phyloP scores from a whole-genome alignment of 2,797 vertebrate genomes.

The Parauchenoglanis ngamensis region DNA sequence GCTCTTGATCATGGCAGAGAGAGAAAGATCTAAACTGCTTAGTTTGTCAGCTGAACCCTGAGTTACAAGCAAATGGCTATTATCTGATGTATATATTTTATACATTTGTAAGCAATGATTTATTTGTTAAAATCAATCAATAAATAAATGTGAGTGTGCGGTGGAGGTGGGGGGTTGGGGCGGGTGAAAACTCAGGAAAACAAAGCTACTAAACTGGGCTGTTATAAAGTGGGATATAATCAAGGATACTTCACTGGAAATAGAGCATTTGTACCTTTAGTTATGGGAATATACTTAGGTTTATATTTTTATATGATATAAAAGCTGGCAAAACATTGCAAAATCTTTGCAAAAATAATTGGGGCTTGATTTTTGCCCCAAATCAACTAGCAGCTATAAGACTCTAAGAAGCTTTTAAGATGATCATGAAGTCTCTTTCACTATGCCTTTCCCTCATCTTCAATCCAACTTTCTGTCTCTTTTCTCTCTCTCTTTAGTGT shows the following conservation, averaged over 20 bases:
- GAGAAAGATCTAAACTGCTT: constrained; percentile 15
- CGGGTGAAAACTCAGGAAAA: not conserved
- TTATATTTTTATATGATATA: not conserved
- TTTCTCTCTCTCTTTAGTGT: constrained; percentile 77
- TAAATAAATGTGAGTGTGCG: too few species aligned
- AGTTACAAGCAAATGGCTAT: not conserved
- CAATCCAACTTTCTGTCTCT: not conserved
- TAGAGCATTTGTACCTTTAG: not conserved
- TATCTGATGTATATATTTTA: not conserved
- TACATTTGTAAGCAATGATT: not conserved
- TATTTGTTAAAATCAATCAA: not conserved
- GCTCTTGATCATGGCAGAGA: constrained; percentile 22
- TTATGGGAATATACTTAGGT: not conserved
- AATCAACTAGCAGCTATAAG: not conserved
- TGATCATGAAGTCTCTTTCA: not conserved
- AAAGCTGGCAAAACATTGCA: not conserved
- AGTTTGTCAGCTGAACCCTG: constrained; percentile 11
- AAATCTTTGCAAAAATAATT: not conserved
- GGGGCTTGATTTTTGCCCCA: not conserved
- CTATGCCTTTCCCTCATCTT: not conserved
- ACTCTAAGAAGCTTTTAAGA: not conserved
- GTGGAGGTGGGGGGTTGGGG: too few species aligned
- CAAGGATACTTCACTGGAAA: not conserved
- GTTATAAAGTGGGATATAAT: not conserved
- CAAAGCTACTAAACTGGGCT: not conserved